Evolutionary conservation across 2,113 vertebrate genomes (phyloP).

Genomic region (Brachirus orientalis): DNA sequence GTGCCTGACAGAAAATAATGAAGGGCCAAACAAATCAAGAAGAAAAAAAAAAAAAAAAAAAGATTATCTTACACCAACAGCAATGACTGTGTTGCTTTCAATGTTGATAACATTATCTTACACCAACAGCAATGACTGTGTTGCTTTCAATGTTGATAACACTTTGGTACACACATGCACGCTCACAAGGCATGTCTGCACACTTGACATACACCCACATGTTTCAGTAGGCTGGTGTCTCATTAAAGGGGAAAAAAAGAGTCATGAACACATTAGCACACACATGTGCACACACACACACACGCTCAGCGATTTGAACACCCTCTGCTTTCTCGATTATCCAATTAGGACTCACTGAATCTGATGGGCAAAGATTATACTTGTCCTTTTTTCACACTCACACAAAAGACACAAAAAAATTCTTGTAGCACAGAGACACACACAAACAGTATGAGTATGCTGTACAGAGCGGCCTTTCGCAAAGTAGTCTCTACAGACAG

Average conservation of each 20-base stretch:
- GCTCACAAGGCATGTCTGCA: constrained; percentile 20
- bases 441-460: neutral
- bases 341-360: constrained; percentile 48
- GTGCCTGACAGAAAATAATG: constrained; percentile 38
- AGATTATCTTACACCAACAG: constrained; percentile 27
- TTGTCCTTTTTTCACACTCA: constrained; percentile 33
- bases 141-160: constrained; percentile 49
- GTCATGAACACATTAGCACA: constrained; percentile 16
- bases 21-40: constrained; percentile 37
- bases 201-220: constrained; percentile 17
- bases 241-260: constrained; percentile 36
- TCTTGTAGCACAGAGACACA: neutral
- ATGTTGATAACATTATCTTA: constrained; percentile 24
- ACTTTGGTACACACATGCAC: constrained; percentile 21
- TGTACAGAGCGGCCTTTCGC: constrained; percentile 51
- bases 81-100: constrained; percentile 28
- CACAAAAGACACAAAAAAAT: constrained; percentile 14
- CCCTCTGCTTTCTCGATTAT: constrained; percentile 44
- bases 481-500: constrained; percentile 27
- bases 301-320: constrained; percentile 13
- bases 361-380: constrained; percentile 52
- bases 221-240: constrained; percentile 51
- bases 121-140: constrained; percentile 35
- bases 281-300: constrained; percentile 6
- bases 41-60: too few species aligned